A percentile compares a stretch with the other conserved stretches of the same genome.
Conservation (phyloP, 2,113 vertebrate genomes). For the Genyomyrus donnyi region DNA sequence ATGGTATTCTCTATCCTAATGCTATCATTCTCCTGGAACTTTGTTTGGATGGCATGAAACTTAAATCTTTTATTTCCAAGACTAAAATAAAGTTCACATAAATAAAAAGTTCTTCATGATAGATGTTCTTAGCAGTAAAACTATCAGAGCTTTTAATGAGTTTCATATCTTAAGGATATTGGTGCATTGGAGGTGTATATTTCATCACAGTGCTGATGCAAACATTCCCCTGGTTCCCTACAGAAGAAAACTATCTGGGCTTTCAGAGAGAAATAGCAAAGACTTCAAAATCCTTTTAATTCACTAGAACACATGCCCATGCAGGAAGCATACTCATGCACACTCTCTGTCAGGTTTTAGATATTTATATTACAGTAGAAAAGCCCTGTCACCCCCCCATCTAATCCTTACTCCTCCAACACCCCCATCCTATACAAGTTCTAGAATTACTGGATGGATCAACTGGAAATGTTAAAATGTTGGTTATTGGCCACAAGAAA, state of each 20-base stretch:
- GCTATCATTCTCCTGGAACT: not conserved
- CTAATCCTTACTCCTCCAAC: not conserved
- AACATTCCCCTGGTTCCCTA: not conserved
- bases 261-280: not conserved
- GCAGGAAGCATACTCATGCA: not conserved
- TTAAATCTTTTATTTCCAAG: constrained; percentile 31
- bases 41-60: constrained; percentile 34
- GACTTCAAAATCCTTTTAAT: not conserved
- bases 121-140: constrained; percentile 47
- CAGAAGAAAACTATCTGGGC: not conserved
- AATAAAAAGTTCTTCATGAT: constrained; percentile 48
- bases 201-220: not conserved
- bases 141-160: not conserved
- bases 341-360: not conserved
- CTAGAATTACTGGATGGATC: not conserved
- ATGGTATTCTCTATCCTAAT: not conserved
- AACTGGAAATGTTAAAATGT: not conserved
- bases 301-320: not conserved
- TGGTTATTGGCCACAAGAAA: not conserved
- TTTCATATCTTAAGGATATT: not conserved
- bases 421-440: not conserved
- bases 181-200: not conserved
- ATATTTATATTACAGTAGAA: not conserved
- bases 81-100: constrained; percentile 30
- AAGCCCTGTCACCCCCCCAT: not conserved